phyloP scores from a whole-genome alignment of 2,888 invertebrate genomes.

The Synanthedon andrenaeformis region DNA sequence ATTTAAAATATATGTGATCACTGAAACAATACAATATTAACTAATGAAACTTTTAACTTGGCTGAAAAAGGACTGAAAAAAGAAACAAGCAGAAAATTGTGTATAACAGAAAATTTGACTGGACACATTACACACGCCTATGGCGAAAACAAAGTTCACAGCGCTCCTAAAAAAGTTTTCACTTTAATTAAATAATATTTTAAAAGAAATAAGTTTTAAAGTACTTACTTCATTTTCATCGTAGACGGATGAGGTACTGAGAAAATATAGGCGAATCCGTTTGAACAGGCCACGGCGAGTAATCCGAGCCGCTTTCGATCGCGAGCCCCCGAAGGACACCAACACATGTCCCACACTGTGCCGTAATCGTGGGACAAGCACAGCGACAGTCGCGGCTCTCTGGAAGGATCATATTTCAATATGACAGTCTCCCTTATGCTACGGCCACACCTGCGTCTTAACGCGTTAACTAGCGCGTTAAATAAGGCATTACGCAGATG shows the following conservation, averaged over 20 bases:
- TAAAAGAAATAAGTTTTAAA: too few species aligned
- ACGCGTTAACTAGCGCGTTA: too few species aligned
- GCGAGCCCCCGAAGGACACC: slow-evolving; percentile 82
- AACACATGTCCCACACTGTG: slow-evolving; percentile 76
- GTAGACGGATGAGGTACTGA: slow-evolving; percentile 63
- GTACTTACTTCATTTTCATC: slow-evolving; percentile 28
- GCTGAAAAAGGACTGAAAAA: too few species aligned
- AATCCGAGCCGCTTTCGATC: slow-evolving; percentile 72
- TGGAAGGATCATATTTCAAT: slow-evolving; percentile 13
- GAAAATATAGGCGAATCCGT: slow-evolving; percentile 74
- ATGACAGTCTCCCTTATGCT: background rate
- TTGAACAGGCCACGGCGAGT: slow-evolving; percentile 77
- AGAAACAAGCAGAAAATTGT: too few species aligned
- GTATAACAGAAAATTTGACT: too few species aligned
- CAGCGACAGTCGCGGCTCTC: slow-evolving; percentile 53
- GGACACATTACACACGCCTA: too few species aligned
- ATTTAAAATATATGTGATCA: slow-evolving; percentile 36
- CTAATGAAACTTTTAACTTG: background rate
- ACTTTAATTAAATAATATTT: too few species aligned
- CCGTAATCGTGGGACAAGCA: slow-evolving; percentile 74
- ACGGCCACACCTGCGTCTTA: too few species aligned
- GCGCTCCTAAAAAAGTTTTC: too few species aligned
- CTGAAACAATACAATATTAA: slow-evolving; percentile 32
- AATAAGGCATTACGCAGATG: too few species aligned
- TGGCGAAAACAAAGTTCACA: too few species aligned